Evolutionary conservation across 1,140 invertebrate genomes (phyloP).

Genomic region (Bombus breviceps): DNA sequence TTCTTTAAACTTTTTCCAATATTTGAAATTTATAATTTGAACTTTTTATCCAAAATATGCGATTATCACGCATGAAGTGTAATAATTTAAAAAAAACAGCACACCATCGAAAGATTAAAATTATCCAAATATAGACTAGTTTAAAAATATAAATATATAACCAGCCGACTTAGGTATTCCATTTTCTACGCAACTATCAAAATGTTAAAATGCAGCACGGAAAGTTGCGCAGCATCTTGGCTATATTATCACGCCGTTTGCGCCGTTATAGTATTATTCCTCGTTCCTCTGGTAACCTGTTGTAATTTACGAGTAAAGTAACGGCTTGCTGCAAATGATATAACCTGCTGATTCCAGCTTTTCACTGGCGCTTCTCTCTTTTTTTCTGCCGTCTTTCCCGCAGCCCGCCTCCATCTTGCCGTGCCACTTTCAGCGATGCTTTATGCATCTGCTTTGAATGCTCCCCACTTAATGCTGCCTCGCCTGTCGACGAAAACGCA

Average conservation of each 20-base stretch:
- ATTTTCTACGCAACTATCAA: background rate
- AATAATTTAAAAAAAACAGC: too few species aligned
- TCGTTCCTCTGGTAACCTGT: background rate
- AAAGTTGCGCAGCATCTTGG: background rate
- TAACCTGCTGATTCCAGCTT: constrained; percentile 24
- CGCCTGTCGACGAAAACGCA: background rate
- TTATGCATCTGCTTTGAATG: constrained; percentile 5
- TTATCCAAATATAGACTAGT: background rate
- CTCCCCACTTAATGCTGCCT: background rate
- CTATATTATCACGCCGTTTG: too few species aligned
- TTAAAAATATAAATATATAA: background rate
- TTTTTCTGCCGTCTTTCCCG: background rate
- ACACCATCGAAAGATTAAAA: background rate
- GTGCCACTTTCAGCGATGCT: constrained; percentile 13
- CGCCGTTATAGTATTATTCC: background rate
- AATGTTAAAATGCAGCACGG: background rate
- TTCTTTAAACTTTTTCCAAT: too few species aligned
- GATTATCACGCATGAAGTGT: too few species aligned
- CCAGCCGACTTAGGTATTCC: background rate
- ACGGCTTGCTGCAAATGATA: constrained; percentile 21
- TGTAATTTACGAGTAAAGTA: constrained; percentile 17
- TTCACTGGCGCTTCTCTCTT: background rate
- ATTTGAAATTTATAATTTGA: too few species aligned
- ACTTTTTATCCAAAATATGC: too few species aligned
- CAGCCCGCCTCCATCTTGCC: background rate